phyloP scores from a whole-genome alignment of 2,797 vertebrate species.

The Aythya fuligula region DNA sequence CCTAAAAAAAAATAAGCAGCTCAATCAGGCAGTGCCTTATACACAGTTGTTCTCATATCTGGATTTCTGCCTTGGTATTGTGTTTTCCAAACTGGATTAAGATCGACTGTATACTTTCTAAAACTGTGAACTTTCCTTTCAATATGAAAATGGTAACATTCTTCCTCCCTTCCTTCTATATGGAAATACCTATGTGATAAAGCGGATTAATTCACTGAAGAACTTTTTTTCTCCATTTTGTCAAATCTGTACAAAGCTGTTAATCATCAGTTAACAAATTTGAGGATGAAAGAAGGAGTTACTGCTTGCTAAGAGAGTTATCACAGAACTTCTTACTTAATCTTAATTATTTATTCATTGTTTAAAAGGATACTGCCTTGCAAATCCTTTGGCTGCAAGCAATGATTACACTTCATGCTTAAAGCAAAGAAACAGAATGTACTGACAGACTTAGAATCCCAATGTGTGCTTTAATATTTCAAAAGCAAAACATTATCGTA shows the following conservation, averaged over 20 bases:
- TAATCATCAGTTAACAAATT: background rate
- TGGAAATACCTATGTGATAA: background rate
- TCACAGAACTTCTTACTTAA: background rate
- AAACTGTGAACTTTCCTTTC: background rate
- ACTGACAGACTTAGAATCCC: background rate
- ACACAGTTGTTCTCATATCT: background rate
- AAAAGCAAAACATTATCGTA: background rate
- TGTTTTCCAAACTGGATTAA: background rate
- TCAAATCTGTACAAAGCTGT: background rate
- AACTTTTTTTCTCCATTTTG: background rate
- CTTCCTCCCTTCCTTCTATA: background rate
- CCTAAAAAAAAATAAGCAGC: background rate
- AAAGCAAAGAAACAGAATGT: background rate
- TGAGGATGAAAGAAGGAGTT: background rate
- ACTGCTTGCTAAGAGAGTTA: background rate
- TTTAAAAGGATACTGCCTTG: background rate
- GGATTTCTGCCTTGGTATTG: background rate
- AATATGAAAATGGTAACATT: background rate
- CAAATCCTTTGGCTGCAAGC: background rate
- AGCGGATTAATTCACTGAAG: background rate
- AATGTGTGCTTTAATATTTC: background rate
- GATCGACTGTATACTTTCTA: background rate
- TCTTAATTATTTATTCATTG: background rate
- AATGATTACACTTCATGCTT: background rate
- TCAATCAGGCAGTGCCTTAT: background rate